Percentiles rank a stretch among this genome's conserved stretches.
phyloP scores from a whole-genome alignment of 2,113 vertebrate species.

The Limnothrissa miodon region DNA sequence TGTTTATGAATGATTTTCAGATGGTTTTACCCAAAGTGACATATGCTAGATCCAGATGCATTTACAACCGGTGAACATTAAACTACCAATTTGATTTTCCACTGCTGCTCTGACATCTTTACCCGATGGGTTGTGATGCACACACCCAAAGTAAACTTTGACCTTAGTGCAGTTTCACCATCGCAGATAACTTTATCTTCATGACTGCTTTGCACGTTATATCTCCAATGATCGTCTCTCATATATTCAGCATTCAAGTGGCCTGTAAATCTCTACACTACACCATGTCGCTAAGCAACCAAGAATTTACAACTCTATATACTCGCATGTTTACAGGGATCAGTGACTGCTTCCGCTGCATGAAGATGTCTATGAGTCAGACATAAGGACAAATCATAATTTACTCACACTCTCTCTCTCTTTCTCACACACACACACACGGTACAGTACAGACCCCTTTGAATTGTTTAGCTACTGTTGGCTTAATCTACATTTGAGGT shows the following conservation, averaged over 20 bases:
- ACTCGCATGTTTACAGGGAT: neutral
- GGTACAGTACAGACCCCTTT: too few relatives aligned
- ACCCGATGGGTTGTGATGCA: too few relatives aligned
- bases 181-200: neutral
- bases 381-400: too few relatives aligned
- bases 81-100: too few relatives aligned
- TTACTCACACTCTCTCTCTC: too few relatives aligned
- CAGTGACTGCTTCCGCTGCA: neutral
- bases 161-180: neutral
- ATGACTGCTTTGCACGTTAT: neutral
- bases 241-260: neutral
- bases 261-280: neutral
- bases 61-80: neutral
- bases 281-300: neutral
- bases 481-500: neutral
- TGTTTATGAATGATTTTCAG: too few relatives aligned
- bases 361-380: neutral
- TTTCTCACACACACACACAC: too few relatives aligned
- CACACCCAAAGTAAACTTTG: neutral
- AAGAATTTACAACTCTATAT: neutral
- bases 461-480: neutral
- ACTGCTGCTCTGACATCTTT: too few relatives aligned
- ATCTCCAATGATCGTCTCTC: neutral
- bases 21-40: too few relatives aligned
- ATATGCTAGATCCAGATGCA: too few relatives aligned